Evolutionary conservation across 2,888 invertebrate genomes (phyloP).

Genomic region (Pandemis cinnamomeana): DNA sequence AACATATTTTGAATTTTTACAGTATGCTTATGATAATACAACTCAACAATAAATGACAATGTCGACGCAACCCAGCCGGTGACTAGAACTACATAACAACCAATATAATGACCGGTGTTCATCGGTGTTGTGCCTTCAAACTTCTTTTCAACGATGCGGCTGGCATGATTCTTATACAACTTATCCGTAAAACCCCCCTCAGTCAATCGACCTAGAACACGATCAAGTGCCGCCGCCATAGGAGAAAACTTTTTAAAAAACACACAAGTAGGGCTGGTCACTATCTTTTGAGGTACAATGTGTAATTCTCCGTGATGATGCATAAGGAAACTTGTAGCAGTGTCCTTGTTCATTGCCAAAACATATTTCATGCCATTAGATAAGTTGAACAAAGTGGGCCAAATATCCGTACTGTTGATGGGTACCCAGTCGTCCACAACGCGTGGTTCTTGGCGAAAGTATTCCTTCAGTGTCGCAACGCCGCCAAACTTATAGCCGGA

Average conservation of each 20-base stretch:
- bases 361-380: conserved; percentile 64
- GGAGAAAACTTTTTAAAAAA: conserved; percentile 74
- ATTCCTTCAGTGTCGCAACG: conserved; percentile 64
- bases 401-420: conserved; percentile 55
- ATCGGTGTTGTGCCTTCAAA: conserved; percentile 53
- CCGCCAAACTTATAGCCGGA: conserved; percentile 68
- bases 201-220: conserved; percentile 56
- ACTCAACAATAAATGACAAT: conserved; percentile 60
- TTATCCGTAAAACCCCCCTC: conserved; percentile 66
- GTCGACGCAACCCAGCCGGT: conserved; percentile 62
- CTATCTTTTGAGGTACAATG: conserved; percentile 59
- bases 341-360: conserved; percentile 63
- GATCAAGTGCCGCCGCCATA: conserved; percentile 55
- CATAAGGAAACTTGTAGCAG: conserved; percentile 53
- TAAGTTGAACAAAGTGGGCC: conserved; percentile 54
- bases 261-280: conserved; percentile 60
- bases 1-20: conserved; percentile 5
- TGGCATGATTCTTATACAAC: conserved; percentile 56
- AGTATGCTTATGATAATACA: conserved; percentile 48
- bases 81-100: conserved; percentile 66
- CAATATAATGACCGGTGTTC: conserved; percentile 63
- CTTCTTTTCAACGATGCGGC: conserved; percentile 16
- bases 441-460: conserved; percentile 59
- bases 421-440: conserved; percentile 63
- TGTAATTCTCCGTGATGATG: conserved; percentile 54